Evolutionary conservation across 2,888 invertebrate genomes (phyloP), one percentile per base, ranked within the genome.

Genomic region (Sialis lutaria): DNA sequence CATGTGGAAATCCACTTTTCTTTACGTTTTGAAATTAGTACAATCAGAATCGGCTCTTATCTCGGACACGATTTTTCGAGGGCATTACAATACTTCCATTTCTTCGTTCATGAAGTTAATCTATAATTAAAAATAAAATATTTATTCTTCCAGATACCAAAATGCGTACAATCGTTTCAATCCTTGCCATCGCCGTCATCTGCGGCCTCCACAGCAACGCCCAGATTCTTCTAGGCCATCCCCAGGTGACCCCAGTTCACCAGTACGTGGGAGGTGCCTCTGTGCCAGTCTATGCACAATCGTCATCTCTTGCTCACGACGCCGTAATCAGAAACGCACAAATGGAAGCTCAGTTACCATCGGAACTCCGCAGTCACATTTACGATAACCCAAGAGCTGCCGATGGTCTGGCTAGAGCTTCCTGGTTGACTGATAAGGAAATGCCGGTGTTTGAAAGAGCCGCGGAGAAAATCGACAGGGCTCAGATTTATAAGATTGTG

Each of bases 391-490:
- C 86, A 0, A 62, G 69, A 2, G 74, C 84, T 8, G 86, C 82
- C 6, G 77, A 75, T 6, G 79, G 75, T 0, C 67, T 88, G 7
- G 86, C 87, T 1, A 78, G 79, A 55, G 83, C 82, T 55, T 85
- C 86, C 0, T 84, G 85, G 82, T 76, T 84, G 53, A 73, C 76
- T 0, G 73, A 79, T 53, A 82, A 83, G 57, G 85, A 86, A 61
- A 81, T 79, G 72, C 81, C 79, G 50, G 86, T 87, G 1, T 71
- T 77, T 40, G 75, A 86, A 57, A 72, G 88, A 8, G 86, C 86
- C 58, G 79, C 86, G 0, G 85, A 87, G 55, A 82, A 82, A 61
- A 88, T 88, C 50, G 79, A 86, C 0, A 70, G 87, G 2, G 75
- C 78, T 51, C 78, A 77, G 58, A 82, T 88, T 49, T 83, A 75